Conservation (phyloP, 2,888 invertebrate species). For the Agrilus biguttatus region DNA sequence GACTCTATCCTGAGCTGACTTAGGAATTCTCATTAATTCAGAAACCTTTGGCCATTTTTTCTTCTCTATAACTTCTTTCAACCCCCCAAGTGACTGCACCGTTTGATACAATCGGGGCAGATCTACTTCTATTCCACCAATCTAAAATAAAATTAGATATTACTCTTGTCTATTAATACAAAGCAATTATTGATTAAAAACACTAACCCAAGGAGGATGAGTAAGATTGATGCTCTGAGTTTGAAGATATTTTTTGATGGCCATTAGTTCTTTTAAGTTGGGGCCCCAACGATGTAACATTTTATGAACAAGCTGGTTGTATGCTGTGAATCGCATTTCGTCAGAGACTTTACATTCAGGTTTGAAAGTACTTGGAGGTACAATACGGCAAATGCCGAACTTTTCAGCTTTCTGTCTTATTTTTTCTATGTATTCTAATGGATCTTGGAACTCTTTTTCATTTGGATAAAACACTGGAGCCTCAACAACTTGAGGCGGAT, state of each 20-base stretch:
- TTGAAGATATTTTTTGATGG: constrained; percentile 67
- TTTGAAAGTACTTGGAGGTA: constrained; percentile 66
- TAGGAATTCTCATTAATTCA: constrained; percentile 74
- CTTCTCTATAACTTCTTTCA: constrained; percentile 74
- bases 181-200: not conserved
- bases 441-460: constrained; percentile 75
- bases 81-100: constrained; percentile 72
- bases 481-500: constrained; percentile 44
- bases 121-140: constrained; percentile 85
- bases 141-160: constrained; percentile 31
- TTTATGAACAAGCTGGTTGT: constrained; percentile 81
- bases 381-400: constrained; percentile 77
- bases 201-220: constrained; percentile 62
- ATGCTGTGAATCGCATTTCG: constrained; percentile 73
- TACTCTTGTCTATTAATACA: not conserved
- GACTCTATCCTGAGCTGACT: constrained; percentile 62
- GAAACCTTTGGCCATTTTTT: constrained; percentile 82
- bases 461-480: constrained; percentile 71
- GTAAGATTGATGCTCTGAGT: constrained; percentile 61
- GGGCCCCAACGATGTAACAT: constrained; percentile 83
- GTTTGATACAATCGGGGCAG: constrained; percentile 72
- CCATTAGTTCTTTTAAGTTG: constrained; percentile 68
- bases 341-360: constrained; percentile 73
- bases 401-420: constrained; percentile 61
- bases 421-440: constrained; percentile 68